Evolutionary conservation across 2,888 invertebrate genomes (phyloP).

Genomic region (Matsumyia berberina): DNA sequence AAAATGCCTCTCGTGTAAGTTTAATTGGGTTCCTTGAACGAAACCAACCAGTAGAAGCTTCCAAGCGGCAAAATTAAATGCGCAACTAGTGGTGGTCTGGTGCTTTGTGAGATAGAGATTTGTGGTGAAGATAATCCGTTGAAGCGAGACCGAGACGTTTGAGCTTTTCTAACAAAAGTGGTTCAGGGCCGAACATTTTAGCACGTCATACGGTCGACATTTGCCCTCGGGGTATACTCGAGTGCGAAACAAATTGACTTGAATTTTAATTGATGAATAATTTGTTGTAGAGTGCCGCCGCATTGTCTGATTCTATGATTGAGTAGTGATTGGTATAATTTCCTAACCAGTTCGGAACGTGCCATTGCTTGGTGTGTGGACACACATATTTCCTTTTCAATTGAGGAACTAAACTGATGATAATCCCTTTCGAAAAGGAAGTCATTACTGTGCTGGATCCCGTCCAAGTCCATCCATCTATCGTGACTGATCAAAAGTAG

Average conservation of each 20-base stretch:
- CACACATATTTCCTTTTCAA: too few species aligned
- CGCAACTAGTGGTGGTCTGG: conserved; percentile 39
- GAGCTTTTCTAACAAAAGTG: conserved; percentile 58
- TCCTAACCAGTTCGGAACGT: neutral
- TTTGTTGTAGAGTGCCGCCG: conserved; percentile 44
- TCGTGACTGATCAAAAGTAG: conserved; percentile 68
- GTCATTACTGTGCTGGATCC: conserved; percentile 42
- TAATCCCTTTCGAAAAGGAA: conserved; percentile 11
- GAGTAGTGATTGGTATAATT: neutral
- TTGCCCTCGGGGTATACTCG: conserved; percentile 54
- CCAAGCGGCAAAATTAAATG: conserved; percentile 45
- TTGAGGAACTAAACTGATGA: conserved; percentile 1
- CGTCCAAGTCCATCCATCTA: conserved; percentile 63
- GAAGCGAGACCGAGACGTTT: conserved; percentile 61
- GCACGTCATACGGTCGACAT: conserved; percentile 53
- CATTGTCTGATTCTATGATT: conserved; percentile 37
- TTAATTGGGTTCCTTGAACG: conserved; percentile 73
- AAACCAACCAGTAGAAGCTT: conserved; percentile 61
- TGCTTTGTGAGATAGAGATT: conserved; percentile 32
- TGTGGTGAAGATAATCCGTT: conserved; percentile 58
- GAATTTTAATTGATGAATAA: conserved; percentile 51
- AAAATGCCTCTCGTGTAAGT: conserved; percentile 54
- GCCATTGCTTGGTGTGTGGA: neutral
- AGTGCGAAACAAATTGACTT: conserved; percentile 66
- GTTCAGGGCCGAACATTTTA: conserved; percentile 63